These are phyloP conservation scores for Chauna torquata DNA, from an alignment of 2,113 vertebrate genomes.

Conservation along the genomic window DNA sequence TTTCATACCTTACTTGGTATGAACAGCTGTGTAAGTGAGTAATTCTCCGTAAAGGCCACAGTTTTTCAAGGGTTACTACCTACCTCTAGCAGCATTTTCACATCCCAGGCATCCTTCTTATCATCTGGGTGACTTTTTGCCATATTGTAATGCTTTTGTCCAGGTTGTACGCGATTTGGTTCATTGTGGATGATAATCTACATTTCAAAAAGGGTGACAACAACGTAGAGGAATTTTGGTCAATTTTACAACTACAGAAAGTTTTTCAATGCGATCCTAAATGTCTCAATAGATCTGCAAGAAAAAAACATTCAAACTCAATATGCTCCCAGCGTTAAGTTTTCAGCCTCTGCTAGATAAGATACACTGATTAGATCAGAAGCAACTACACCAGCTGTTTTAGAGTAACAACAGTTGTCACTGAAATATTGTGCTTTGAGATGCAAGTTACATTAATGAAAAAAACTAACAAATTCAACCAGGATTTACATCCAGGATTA, in stretches of 20 bases:
- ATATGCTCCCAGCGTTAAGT: neutral
- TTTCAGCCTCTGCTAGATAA: neutral
- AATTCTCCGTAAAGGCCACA: neutral
- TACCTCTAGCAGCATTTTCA: conserved; percentile 94
- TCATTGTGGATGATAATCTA: conserved; percentile 95
- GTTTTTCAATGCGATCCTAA: conserved; percentile 4
- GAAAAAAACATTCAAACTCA: neutral
- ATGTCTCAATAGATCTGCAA: neutral
- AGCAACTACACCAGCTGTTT: neutral
- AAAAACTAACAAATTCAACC: neutral
- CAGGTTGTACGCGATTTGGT: conserved; percentile 70
- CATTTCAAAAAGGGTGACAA: conserved; percentile 54
- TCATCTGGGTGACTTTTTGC: conserved; percentile 79
- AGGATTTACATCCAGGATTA: neutral
- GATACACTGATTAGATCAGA: neutral
- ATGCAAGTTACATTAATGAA: neutral
- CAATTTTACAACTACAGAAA: conserved; percentile 18
- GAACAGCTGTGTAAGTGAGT: neutral
- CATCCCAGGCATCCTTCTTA: conserved; percentile 91
- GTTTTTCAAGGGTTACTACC: neutral
- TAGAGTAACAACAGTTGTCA: neutral
- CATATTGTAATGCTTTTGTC: conserved; percentile 91
- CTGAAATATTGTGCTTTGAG: neutral
- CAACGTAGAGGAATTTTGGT: neutral
- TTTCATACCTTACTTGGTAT: neutral